phyloP scores from a whole-genome alignment of 2,888 invertebrate species.

The Chymomyza procnemis region DNA sequence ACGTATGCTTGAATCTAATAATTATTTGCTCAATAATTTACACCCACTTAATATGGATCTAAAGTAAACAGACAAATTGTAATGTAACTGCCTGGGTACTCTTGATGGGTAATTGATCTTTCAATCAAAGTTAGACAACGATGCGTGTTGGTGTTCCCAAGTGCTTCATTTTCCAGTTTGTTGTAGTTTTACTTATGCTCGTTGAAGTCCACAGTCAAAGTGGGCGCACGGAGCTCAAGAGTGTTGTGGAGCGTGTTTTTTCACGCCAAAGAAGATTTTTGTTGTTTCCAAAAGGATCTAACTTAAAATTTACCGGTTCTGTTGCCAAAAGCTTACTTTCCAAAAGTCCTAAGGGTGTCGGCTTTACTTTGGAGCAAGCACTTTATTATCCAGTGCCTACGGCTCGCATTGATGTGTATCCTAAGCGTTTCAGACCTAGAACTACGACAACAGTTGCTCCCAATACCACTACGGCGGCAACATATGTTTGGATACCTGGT shows the following conservation, averaged over 20 bases:
- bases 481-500: slow-evolving; percentile 68
- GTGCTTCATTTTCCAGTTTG: slow-evolving; percentile 11
- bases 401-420: slow-evolving; percentile 69
- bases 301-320: slow-evolving; percentile 69
- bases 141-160: slow-evolving; percentile 40
- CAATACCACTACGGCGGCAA: slow-evolving; percentile 50
- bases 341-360: slow-evolving; percentile 61
- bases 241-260: slow-evolving; percentile 65
- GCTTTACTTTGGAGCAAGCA: slow-evolving; percentile 65
- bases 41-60: slow-evolving; percentile 19
- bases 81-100: background rate
- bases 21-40: slow-evolving; percentile 44
- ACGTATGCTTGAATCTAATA: background rate
- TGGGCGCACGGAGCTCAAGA: slow-evolving; percentile 36
- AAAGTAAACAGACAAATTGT: slow-evolving; percentile 22
- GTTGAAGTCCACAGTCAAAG: background rate
- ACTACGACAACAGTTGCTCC: slow-evolving; percentile 58
- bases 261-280: slow-evolving; percentile 72
- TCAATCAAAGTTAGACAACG: slow-evolving; percentile 52
- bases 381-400: slow-evolving; percentile 71
- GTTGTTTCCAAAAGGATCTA: slow-evolving; percentile 68
- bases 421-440: slow-evolving; percentile 64
- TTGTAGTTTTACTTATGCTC: background rate
- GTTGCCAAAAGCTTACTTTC: slow-evolving; percentile 67
- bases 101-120: slow-evolving; percentile 9